phyloP scores from a whole-genome alignment of 2,888 invertebrate genomes.

The Clanis bilineata region DNA sequence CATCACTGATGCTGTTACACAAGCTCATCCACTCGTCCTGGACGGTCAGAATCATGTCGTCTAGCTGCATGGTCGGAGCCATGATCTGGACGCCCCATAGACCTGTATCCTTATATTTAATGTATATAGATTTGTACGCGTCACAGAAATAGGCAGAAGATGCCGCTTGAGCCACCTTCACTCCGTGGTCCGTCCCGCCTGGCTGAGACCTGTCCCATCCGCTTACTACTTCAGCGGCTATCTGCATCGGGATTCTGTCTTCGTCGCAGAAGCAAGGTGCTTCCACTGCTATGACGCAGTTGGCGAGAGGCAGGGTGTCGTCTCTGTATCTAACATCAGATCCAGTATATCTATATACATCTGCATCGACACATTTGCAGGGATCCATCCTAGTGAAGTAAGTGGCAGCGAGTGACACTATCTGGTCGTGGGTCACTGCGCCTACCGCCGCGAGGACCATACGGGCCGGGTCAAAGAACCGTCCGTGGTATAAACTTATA shows the following conservation, averaged over 20 bases:
- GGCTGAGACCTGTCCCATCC: conserved; percentile 95
- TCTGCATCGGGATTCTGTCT: conserved; percentile 95
- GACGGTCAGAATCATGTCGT: conserved; percentile 87
- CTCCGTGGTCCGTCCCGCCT: conserved; percentile 91
- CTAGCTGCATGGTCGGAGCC: conserved; percentile 84
- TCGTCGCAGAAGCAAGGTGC: conserved; percentile 94
- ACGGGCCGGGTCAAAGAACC: conserved; percentile 93
- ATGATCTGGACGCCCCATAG: conserved; percentile 96
- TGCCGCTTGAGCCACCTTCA: conserved; percentile 87
- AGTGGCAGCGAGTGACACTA: conserved; percentile 88
- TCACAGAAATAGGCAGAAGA: conserved; percentile 88
- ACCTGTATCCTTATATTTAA: conserved; percentile 98
- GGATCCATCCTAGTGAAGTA: conserved; percentile 85
- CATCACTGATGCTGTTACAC: conserved; percentile 90
- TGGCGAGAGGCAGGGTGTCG: conserved; percentile 93
- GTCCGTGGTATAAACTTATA: conserved; percentile 88
- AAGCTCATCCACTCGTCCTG: conserved; percentile 93
- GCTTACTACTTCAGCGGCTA: conserved; percentile 95
- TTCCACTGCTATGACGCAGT: conserved; percentile 95
- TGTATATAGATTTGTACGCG: conserved; percentile 96
- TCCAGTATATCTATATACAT: conserved; percentile 90
- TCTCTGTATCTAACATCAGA: conserved; percentile 94
- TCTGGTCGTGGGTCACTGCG: conserved; percentile 92
- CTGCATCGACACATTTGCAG: conserved; percentile 73
- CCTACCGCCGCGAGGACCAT: conserved; percentile 97